phyloP scores from a whole-genome alignment of 2,797 vertebrate genomes.

The Schizothorax lantsangensis region DNA sequence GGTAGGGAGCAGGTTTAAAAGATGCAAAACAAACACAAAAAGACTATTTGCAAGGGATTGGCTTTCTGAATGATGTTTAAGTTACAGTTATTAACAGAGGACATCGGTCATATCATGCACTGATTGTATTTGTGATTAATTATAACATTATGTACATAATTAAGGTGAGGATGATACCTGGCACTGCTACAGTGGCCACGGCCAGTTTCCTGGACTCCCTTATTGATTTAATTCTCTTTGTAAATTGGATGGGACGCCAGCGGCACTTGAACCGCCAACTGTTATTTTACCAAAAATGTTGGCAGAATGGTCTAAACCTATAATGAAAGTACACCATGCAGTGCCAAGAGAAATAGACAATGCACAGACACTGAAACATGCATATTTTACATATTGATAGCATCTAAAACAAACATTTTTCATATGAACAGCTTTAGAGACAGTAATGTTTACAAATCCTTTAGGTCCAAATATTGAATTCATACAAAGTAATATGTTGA shows the following conservation, averaged over 20 bases:
- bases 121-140: slow-evolving; percentile 17
- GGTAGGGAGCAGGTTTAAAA: background rate
- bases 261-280: background rate
- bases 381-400: background rate
- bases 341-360: background rate
- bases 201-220: slow-evolving; percentile 4
- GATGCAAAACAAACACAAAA: background rate
- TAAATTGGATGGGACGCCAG: background rate
- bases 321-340: background rate
- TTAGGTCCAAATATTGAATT: background rate
- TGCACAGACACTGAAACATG: background rate
- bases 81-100: background rate
- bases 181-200: background rate
- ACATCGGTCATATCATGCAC: background rate
- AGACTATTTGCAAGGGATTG: background rate
- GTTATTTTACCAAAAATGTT: background rate
- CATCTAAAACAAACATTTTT: background rate
- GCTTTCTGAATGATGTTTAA: background rate
- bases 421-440: background rate
- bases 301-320: background rate
- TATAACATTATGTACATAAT: slow-evolving; percentile 7
- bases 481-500: background rate
- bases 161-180: background rate
- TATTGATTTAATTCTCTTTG: background rate
- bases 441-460: background rate